Evolutionary conservation across 2,888 invertebrate species (phyloP).

Genomic region (Leucoptera coffeella): DNA sequence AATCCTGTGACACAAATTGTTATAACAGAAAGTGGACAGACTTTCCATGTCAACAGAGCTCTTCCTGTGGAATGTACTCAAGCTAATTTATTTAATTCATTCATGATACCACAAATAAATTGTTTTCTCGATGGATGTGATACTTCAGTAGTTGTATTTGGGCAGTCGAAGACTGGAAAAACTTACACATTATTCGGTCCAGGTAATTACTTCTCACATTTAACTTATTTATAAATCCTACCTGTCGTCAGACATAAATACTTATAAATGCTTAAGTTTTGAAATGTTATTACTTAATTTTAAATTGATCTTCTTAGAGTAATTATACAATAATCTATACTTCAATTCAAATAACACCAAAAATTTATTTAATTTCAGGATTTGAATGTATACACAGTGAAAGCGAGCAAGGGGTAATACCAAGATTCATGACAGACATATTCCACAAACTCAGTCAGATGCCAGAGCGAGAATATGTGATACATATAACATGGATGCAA

Average conservation of each 20-base stretch:
- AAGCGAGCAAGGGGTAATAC: conserved; percentile 65
- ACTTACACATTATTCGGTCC: conserved; percentile 68
- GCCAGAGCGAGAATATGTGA: conserved; percentile 57
- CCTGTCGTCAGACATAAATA: too few species aligned
- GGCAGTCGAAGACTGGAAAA: conserved; percentile 63
- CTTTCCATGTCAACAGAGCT: conserved; percentile 45
- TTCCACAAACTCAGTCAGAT: conserved; percentile 60
- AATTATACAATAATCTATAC: too few species aligned
- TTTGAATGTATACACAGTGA: conserved; percentile 56
- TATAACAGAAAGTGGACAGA: conserved; percentile 54
- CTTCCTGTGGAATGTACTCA: conserved; percentile 57
- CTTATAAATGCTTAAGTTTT: too few species aligned
- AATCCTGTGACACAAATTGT: conserved; percentile 55
- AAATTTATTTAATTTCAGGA: conserved; percentile 17
- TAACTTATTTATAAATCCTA: too few species aligned
- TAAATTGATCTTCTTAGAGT: too few species aligned
- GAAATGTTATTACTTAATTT: too few species aligned
- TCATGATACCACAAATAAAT: conserved; percentile 60
- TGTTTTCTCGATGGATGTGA: conserved; percentile 68
- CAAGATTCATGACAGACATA: conserved; percentile 65
- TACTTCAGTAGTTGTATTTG: conserved; percentile 66
- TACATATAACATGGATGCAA: conserved; percentile 70
- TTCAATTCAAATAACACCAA: background rate
- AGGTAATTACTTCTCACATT: too few species aligned
- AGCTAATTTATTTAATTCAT: conserved; percentile 56